phyloP scores from a whole-genome alignment of 2,797 vertebrate species.

The Loriculus beryllinus region DNA sequence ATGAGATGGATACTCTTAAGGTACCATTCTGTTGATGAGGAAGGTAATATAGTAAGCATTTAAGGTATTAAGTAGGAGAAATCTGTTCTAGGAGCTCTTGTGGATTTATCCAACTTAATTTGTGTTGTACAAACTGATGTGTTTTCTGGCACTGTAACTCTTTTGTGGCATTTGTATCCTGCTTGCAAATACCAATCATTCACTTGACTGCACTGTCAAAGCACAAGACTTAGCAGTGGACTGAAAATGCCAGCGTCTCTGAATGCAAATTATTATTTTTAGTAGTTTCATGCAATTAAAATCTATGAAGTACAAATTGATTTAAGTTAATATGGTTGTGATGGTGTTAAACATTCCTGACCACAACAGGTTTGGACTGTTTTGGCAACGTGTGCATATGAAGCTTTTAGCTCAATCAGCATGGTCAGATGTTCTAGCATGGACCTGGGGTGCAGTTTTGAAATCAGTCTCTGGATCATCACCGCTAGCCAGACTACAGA shows the following conservation, averaged over 20 bases:
- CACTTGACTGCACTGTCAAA: conserved; percentile 1
- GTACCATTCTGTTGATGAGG: neutral
- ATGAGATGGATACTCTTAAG: neutral
- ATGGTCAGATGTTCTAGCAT: accelerated
- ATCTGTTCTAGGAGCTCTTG: neutral
- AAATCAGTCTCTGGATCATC: neutral
- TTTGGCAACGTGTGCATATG: accelerated
- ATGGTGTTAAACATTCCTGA: neutral
- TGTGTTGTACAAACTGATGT: neutral
- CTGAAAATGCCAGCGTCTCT: neutral
- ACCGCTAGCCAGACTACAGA: accelerated
- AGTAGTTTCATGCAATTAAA: neutral
- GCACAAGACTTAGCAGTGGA: neutral
- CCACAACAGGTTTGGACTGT: neutral
- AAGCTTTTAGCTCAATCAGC: neutral
- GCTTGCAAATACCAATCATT: neutral
- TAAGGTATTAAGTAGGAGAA: neutral
- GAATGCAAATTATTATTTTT: neutral
- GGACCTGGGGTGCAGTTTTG: neutral
- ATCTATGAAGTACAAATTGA: neutral
- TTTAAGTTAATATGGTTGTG: neutral
- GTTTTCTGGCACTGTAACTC: neutral
- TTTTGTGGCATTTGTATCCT: neutral
- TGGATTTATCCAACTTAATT: neutral
- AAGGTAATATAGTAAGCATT: neutral